Base-by-base conservation (phyloP, 1,140 invertebrate genomes). In the Scylla paramamosain region DNA sequence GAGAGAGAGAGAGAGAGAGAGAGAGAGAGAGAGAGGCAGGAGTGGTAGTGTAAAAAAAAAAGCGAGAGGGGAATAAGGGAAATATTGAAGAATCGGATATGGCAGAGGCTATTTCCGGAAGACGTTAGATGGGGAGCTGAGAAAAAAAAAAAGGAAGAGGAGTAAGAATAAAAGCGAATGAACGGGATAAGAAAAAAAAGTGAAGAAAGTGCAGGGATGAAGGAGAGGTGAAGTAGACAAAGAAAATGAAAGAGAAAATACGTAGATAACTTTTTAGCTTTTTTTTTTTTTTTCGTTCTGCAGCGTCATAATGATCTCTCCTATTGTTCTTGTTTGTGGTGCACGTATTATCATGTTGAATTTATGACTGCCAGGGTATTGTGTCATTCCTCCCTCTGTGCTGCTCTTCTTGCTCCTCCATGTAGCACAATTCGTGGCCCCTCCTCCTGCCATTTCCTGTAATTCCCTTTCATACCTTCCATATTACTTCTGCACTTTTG, bases 1-100 rank as follows among this genome's bases (percentile, higher is more conserved):
- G 84, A 39, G 86, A 46, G 31, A 45, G 86, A 46, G 45, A 88
- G 86, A 45, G 86, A 46, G 45, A 88, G 45, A 88, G 45, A 39
- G 31, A 45, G 86, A 88, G 86, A 88, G 45, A 46, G 45, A 45
- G 32, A 88, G 45, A 46, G 86, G 0, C 0, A 7, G 7, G 20
- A n/a, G 77, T n/a, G 7, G 20, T n/a, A 29, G 77, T n/a, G 77
- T n/a, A 83, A 29, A 83, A 83, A n/a, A n/a, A n/a, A 39, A 39
- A 39, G 6, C 39, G 39, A 39, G 39, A 29, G 77, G 28, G 28
- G 28, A 83, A 29, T n/a, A n/a, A 83, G 7, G 28, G 20, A 4
- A 29, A 29, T 39, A 6, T 6, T 39, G 39, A 39, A 39, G 39
- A 39, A 39, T 39, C 39, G 39, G 6, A 39, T 39, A 39, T 39